These are phyloP conservation scores for Camponotus pennsylvanicus DNA, from an alignment of 1,140 invertebrate species.

Conservation along the genomic window DNA sequence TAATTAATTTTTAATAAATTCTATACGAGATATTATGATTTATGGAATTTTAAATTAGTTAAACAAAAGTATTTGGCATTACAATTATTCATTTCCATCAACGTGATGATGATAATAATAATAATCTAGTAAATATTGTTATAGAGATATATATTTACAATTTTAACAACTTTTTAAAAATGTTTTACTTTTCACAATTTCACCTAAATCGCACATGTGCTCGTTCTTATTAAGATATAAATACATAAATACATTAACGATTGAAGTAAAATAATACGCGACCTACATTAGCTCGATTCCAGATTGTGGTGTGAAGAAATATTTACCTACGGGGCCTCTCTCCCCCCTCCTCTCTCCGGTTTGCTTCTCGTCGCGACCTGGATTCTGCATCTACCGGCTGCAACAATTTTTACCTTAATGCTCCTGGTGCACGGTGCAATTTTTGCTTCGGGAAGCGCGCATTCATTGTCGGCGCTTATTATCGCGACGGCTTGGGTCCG, in stretches of 20 bases:
- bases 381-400: conserved; percentile 41
- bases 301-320: conserved; percentile 59
- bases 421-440: conserved; percentile 6
- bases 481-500: conserved; percentile 20
- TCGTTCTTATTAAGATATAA: conserved; percentile 1
- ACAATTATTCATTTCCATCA: not conserved
- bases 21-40: conserved; percentile 9
- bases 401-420: conserved; percentile 46
- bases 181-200: not conserved
- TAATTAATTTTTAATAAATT: not conserved
- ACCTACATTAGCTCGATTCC: conserved; percentile 57
- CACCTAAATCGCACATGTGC: not conserved
- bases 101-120: not conserved
- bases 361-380: conserved; percentile 47
- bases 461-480: conserved; percentile 53
- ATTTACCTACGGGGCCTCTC: conserved; percentile 39
- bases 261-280: conserved; percentile 45
- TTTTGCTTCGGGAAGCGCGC: conserved; percentile 40
- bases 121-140: not conserved
- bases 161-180: not conserved
- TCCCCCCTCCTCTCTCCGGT: conserved; percentile 2
- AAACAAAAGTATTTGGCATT: not conserved
- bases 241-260: conserved; percentile 29
- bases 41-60: conserved; percentile 8
- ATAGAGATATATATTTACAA: not conserved